Conservation (phyloP, 2,888 invertebrate species). For the Hypena proboscidalis region DNA sequence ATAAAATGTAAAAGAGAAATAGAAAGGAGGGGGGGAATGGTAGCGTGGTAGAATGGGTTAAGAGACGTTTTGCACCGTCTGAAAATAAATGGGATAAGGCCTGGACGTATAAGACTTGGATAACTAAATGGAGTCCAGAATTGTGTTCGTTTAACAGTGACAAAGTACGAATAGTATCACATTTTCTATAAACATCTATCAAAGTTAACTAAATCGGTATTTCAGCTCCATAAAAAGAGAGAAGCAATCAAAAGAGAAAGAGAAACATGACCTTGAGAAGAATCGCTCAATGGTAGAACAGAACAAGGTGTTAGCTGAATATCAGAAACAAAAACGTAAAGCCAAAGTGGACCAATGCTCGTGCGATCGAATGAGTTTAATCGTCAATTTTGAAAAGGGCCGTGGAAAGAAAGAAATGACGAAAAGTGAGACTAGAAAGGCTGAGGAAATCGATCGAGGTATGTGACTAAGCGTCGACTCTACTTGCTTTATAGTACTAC, state of each 20-base stretch:
- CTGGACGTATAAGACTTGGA: too few relatives aligned
- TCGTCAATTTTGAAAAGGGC: slow-evolving; percentile 15
- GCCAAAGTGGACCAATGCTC: slow-evolving; percentile 13
- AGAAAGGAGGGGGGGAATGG: too few relatives aligned
- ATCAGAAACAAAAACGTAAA: slow-evolving; percentile 9
- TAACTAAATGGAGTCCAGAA: too few relatives aligned
- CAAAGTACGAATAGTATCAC: not conserved
- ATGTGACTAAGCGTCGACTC: too few relatives aligned
- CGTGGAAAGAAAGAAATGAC: slow-evolving; percentile 7
- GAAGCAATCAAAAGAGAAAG: slow-evolving; percentile 15
- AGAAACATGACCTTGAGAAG: slow-evolving; percentile 10
- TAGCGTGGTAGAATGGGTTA: too few relatives aligned
- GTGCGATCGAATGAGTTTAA: slow-evolving; percentile 31
- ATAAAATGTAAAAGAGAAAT: too few relatives aligned
- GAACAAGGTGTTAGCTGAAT: slow-evolving; percentile 26
- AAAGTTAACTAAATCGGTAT: not conserved
- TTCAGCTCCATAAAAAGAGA: slow-evolving; percentile 20
- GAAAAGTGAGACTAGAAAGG: slow-evolving; percentile 4
- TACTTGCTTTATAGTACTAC: too few relatives aligned
- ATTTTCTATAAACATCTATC: not conserved
- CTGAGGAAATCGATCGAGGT: too few relatives aligned
- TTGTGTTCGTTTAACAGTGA: too few relatives aligned
- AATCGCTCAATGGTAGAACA: slow-evolving; percentile 12
- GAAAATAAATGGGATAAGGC: too few relatives aligned
- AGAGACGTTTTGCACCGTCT: too few relatives aligned